phyloP scores from a whole-genome alignment of 2,888 invertebrate genomes.

The Papilio gigon region DNA sequence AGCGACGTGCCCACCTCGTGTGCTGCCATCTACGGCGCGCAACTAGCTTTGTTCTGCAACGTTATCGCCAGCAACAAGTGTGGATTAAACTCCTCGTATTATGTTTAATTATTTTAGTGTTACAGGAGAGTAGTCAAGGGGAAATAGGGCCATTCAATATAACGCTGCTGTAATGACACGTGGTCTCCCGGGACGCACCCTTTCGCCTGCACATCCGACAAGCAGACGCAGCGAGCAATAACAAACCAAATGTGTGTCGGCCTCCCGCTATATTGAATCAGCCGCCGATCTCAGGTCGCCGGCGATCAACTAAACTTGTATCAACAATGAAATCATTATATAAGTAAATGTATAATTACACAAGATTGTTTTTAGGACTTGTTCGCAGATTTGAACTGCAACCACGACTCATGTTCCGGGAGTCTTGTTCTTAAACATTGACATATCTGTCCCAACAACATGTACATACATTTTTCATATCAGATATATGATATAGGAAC shows the following conservation, averaged over 20 bases:
- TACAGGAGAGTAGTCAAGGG: not conserved
- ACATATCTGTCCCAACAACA: too few relatives aligned
- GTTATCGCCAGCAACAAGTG: too few relatives aligned
- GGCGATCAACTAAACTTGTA: too few relatives aligned
- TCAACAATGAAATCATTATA: too few relatives aligned
- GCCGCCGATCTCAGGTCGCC: not conserved
- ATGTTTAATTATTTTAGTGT: not conserved
- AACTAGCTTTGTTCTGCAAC: not conserved
- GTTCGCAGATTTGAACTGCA: too few relatives aligned
- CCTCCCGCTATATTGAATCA: constrained; percentile 44
- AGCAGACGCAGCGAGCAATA: constrained; percentile 62
- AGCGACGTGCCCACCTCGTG: not conserved
- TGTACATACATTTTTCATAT: too few relatives aligned
- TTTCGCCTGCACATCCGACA: constrained; percentile 63
- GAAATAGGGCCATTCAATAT: constrained; percentile 41
- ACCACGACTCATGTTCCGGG: too few relatives aligned
- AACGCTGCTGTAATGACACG: constrained; percentile 43
- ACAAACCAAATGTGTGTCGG: constrained; percentile 41
- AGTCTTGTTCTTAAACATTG: too few relatives aligned
- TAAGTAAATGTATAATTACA: too few relatives aligned
- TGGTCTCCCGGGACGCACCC: constrained; percentile 57
- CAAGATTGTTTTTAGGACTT: too few relatives aligned
- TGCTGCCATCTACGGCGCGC: not conserved
- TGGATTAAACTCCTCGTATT: not conserved
- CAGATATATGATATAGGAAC: constrained; percentile 28